Base-by-base conservation (phyloP, 2,888 invertebrate species). In the Herminia tarsipennalis region DNA sequence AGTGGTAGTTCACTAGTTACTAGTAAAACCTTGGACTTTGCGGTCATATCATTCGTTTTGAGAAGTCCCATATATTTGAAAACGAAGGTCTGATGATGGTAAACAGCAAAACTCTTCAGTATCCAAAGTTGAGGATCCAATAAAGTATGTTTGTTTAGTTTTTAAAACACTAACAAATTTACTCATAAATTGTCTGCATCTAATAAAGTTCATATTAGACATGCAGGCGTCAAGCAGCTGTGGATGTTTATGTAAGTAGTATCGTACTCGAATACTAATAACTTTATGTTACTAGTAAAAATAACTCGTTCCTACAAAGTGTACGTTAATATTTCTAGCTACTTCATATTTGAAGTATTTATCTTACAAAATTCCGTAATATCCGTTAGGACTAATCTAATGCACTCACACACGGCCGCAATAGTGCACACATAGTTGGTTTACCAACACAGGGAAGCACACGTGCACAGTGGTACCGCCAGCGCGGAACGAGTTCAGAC, bases 381-480 rank as follows among this genome's bases (percentile, higher is more conserved):
- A 87, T 90, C 90, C 90, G 90, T 86, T 89, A 87, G 78, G 77
- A 87, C 75, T 86, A 85, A 86, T 86, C 83, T 78, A 81, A 82
- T 80, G 72, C 77, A 76, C 78, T 58, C 83, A 83, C 73, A 77
- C 77, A 57, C 50, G 42, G 47, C 37, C 49, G 43, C 48, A 38
- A 42, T 44, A 47, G 57, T 49, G 59, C 65, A 66, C 71, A 68
- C 70, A 75, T 64, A 67, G 59, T 52, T 39, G 55, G 44, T 43
- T 51, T 56, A 64, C 56, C 54, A 69, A 73, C 60, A 73, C 70
- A 65, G 63, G 56, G 70, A 52, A 68, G 67, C 80, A 83, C 87
- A 85, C 86, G 85, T 86, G 86, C 79, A 72, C 78, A 73, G 74
- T 66, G 72, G 73, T 70, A 70, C 72, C 74, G 67, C 70, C 80